A percentile compares a stretch with the other conserved stretches of the same genome.
phyloP scores from a whole-genome alignment of 1,140 invertebrate species.

The Macrostomum lignano region DNA sequence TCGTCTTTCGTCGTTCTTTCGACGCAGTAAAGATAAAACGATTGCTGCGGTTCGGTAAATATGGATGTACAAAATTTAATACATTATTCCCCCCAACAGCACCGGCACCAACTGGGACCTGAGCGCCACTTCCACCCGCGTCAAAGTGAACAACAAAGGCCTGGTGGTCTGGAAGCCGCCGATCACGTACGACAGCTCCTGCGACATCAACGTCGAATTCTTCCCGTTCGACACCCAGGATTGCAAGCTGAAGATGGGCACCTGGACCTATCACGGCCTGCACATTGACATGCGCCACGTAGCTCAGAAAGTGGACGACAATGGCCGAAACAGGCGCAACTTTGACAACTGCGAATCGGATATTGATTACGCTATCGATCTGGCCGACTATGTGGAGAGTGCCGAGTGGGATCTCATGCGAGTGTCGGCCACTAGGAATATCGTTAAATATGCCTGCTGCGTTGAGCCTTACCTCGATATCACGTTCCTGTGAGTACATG shows the following conservation, averaged over 20 bases:
- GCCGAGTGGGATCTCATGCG: conserved; percentile 1
- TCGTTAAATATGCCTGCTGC: conserved; percentile 16
- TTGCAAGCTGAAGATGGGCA: conserved; percentile 35
- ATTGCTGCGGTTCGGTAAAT: too few species aligned
- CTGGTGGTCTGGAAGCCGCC: conserved; percentile 39
- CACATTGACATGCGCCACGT: conserved; percentile 1
- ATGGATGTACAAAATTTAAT: too few species aligned
- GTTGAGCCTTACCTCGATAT: conserved; percentile 22
- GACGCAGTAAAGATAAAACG: too few species aligned
- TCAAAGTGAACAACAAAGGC: conserved; percentile 29
- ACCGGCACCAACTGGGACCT: too few species aligned
- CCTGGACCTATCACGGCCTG: conserved; percentile 28
- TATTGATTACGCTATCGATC: conserved; percentile 2
- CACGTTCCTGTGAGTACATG: too few species aligned
- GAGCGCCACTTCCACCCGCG: too few species aligned
- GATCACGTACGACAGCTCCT: conserved; percentile 35
- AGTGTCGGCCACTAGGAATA: conserved; percentile 11
- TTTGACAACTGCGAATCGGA: conserved; percentile 1
- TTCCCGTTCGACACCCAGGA: conserved; percentile 42
- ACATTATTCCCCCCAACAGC: too few species aligned
- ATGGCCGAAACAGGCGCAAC: too few species aligned
- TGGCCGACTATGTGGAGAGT: neutral
- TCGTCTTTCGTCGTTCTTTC: too few species aligned
- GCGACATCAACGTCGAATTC: conserved; percentile 34
- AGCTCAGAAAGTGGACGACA: too few species aligned